A percentile compares a stretch with the other conserved stretches of the same genome.
Evolutionary conservation across 2,888 invertebrate genomes (phyloP).

Genomic region (Pseudococcus jackbeardsleyi): DNA sequence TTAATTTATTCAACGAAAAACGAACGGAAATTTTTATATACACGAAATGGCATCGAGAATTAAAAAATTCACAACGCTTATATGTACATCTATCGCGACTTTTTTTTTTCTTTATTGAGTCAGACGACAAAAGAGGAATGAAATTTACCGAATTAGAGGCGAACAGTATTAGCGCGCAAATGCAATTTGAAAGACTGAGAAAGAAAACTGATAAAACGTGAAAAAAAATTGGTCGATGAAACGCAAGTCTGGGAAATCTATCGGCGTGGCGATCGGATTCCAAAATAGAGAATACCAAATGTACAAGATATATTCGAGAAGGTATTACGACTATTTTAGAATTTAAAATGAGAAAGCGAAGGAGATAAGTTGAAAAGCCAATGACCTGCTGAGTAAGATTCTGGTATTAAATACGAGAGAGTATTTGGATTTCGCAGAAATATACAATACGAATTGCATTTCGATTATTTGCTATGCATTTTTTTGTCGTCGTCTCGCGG

Average conservation of each 20-base stretch:
- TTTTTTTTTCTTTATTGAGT: background rate
- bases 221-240: background rate
- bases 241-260: background rate
- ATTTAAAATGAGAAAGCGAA: background rate
- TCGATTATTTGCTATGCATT: background rate
- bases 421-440: background rate
- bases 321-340: conserved; percentile 1
- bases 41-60: background rate
- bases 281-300: background rate
- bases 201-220: background rate
- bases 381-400: background rate
- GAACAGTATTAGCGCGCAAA: background rate
- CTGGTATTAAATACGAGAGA: background rate
- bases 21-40: background rate
- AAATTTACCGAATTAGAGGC: background rate
- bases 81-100: background rate
- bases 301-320: background rate
- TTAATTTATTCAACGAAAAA: background rate
- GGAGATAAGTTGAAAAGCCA: background rate
- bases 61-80: background rate
- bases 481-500: background rate
- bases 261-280: background rate
- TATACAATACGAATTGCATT: background rate
- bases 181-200: background rate
- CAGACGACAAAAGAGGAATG: background rate